Evolutionary conservation across 2,113 vertebrate species (phyloP).

Genomic region (Anoura caudifer): DNA sequence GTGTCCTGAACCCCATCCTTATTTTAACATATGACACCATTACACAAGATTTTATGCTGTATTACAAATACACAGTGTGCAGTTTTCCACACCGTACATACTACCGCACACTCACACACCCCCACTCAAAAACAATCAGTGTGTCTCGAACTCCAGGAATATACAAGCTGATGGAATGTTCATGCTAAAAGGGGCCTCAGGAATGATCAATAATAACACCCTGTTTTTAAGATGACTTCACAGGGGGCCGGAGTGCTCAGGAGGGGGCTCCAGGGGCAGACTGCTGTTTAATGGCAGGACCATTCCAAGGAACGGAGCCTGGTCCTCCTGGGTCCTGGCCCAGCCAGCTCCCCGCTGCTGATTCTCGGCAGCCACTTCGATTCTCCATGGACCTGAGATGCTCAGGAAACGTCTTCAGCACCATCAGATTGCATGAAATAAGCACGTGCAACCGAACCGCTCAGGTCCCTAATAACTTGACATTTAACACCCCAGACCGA

Average conservation of each 20-base stretch:
- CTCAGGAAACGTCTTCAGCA: background rate
- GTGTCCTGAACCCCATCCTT: background rate
- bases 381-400: background rate
- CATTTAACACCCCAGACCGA: background rate
- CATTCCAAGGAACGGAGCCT: accelerated
- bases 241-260: no score
- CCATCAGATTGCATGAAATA: background rate
- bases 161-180: background rate
- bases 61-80: background rate
- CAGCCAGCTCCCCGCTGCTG: background rate
- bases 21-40: background rate
- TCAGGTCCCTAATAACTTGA: slow-evolving; percentile 43
- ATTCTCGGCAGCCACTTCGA: background rate
- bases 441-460: background rate
- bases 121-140: background rate
- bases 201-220: background rate
- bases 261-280: background rate
- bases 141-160: background rate
- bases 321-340: background rate
- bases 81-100: accelerated
- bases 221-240: background rate
- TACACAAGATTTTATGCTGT: background rate
- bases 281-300: background rate
- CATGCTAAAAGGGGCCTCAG: background rate
- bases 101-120: background rate